Base-by-base conservation (phyloP, 1,140 invertebrate species). In the Caenorhabditis briggsae region DNA sequence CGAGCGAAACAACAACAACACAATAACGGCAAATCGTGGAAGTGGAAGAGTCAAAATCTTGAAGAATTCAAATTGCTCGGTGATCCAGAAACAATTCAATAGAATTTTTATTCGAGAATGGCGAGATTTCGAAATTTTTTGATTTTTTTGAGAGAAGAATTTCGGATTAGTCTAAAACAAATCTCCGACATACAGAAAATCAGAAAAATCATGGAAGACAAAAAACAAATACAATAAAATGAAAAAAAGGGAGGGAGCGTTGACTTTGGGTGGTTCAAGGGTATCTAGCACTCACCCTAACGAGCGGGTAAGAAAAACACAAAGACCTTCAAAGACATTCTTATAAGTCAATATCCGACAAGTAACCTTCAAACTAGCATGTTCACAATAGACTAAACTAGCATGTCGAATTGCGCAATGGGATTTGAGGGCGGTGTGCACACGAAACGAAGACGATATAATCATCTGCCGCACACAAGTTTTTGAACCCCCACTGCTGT, bases 291-390 rank as follows among this genome's bases (percentile, higher is more conserved):
- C n/a, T 5, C 59, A 33, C 2, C 25, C 59, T 50, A 78, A 78
- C 43, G 70, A 50, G 70, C 23, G 50, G 8, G 25, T 61, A 78
- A 78, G 33, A 78, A 48, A 78, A 41, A 78, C 70, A 78, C 70
- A 78, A 50, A 78, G 70, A 50, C 70, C 70, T 78, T 78, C 70
- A 50, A 78, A 78, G 43, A 78, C 46, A 50, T 78, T 46, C 53
- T 50, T 78, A 50, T 78, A 78, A 78, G 70, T 78, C 70, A 78
- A 78, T 78, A 78, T 78, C 70, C 70, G 46, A 78, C 70, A 78
- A 50, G 70, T 78, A 78, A 78, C 70, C 70, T 78, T 78, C 65
- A n/a, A n/a, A 64, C 16, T 59, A 23, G 56, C 56, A n/a, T 78
- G 20, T 78, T 78, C 70, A 50, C 70, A 78, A 78, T 78, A 50